Percentiles rank a stretch among this genome's conserved stretches.
Conservation (phyloP, 37 sponge, comb jelly and placozoan species). For the Ephydatia muelleri region DNA sequence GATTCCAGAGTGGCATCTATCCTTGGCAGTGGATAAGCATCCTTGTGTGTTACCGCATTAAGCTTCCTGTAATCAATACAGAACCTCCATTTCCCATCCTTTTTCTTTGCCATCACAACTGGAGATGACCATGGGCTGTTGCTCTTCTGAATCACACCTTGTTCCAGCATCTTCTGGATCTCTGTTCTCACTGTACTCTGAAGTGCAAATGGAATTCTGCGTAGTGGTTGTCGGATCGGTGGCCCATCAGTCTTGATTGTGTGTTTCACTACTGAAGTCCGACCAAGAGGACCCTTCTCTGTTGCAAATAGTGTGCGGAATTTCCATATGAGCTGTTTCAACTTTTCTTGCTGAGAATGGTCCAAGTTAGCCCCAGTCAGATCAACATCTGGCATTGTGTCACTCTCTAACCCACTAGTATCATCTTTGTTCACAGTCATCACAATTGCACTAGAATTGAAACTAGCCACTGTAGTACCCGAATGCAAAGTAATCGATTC, state of each 20-base stretch:
- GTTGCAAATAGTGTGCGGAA: neutral
- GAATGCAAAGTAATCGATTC: neutral
- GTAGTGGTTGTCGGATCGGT: constrained; percentile 24
- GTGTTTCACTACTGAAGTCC: constrained; percentile 12
- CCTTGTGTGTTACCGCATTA: constrained; percentile 15
- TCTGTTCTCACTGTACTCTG: neutral
- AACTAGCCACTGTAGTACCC: neutral
- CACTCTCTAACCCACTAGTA: neutral
- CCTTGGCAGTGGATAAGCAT: constrained; percentile 34
- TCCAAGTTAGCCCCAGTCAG: constrained; percentile 6
- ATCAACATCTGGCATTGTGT: neutral
- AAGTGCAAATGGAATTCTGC: constrained; percentile 8
- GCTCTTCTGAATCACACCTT: neutral
- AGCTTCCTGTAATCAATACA: constrained; percentile 1
- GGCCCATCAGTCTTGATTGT: neutral
- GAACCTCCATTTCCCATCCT: constrained; percentile 24
- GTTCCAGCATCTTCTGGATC: constrained; percentile 9
- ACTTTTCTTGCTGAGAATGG: neutral
- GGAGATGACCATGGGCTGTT: constrained; percentile 15
- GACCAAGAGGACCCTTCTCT: constrained; percentile 13
- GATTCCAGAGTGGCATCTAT: constrained; percentile 27
- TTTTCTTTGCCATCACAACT: constrained; percentile 24
- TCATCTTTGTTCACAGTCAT: neutral
- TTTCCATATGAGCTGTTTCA: neutral
- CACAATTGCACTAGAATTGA: neutral